Evolutionary conservation across 2,113 vertebrate genomes (phyloP), one percentile per base, ranked within the genome.

Genomic region (Halichoerus grypus): DNA sequence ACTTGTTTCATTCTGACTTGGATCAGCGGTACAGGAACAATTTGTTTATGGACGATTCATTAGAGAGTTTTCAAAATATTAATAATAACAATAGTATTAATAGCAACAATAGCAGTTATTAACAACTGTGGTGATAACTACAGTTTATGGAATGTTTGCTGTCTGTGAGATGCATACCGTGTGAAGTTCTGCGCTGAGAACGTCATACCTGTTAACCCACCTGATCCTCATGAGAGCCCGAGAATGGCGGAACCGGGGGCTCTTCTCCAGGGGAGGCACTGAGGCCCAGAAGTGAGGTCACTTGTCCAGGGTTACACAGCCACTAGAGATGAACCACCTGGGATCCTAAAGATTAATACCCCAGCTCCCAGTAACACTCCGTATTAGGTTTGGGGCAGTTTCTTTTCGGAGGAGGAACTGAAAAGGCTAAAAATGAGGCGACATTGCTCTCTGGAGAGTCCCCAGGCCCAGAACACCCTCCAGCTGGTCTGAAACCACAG

Each of bases 401-500:
- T 81, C 18, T 71, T 31, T 96, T 76, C 74, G 74, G 63, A 63
- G 74, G 51, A 97, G 83, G 46, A 80, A 53, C 33, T 69, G 24
- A 61, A 89, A 96, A 88, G 15, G 31, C 33, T 33, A 11, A 94
- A 91, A 86, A 93, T 12, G 7, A 87, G 42, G 89, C 7, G n/a
- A 76, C 42, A 36, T 46, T 33, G 4, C 72, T 67, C n/a, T 86
- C 72, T 6, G 55, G 74, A 59, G 57, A 77, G 28, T 57, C 22
- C 14, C 16, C 63, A 57, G 55, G 61, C 96, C 95, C 81, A 95
- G 84, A 96, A 57, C 39, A 81, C 2, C 80, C 67, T 94, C 74
- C 7, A 71, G 86, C 65, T 89, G 74, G 86, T 77, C 46, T 53
- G 55, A 95, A 93, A 84, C 93, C 88, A 88, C 46, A 84, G 83